These are phyloP conservation scores for Nesometra sesokonis DNA, from an alignment of 35 echinoderm and acorn worm species.

Conservation along the genomic window DNA sequence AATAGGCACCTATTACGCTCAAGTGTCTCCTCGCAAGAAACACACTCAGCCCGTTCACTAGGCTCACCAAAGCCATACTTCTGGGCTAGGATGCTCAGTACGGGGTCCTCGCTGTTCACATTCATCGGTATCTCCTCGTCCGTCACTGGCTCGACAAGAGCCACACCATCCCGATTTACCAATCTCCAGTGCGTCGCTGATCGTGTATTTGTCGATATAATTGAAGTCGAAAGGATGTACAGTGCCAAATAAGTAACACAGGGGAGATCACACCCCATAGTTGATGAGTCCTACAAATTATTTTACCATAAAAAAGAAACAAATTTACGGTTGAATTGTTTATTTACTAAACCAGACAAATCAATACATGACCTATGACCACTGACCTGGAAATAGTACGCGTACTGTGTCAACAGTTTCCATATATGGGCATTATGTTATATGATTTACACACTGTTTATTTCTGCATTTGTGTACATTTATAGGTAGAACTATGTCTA, in stretches of 20 bases:
- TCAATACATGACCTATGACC: background rate
- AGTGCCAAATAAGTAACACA: conserved; percentile 62
- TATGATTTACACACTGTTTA: too few species aligned
- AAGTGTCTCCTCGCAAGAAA: background rate
- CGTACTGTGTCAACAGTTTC: background rate
- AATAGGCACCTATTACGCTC: background rate
- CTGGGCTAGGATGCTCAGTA: background rate
- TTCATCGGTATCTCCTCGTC: background rate
- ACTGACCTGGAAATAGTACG: background rate
- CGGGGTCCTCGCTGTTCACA: conserved; percentile 5
- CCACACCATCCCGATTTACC: conserved; percentile 2
- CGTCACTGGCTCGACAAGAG: background rate
- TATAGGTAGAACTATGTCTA: too few species aligned
- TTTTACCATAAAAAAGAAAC: background rate
- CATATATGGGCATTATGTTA: too few species aligned
- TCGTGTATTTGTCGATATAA: conserved; percentile 43
- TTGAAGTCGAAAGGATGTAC: conserved; percentile 51
- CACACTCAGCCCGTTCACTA: background rate
- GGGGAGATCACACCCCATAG: conserved; percentile 52
- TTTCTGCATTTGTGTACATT: too few species aligned
- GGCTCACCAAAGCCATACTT: conserved; percentile 1
- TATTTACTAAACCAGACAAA: background rate
- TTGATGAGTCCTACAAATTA: background rate
- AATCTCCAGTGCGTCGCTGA: conserved; percentile 18
- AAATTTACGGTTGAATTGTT: background rate